Evolutionary conservation across 2,113 vertebrate species (phyloP), one percentile per base, ranked within the genome.

Genomic region (Labrus mixtus): DNA sequence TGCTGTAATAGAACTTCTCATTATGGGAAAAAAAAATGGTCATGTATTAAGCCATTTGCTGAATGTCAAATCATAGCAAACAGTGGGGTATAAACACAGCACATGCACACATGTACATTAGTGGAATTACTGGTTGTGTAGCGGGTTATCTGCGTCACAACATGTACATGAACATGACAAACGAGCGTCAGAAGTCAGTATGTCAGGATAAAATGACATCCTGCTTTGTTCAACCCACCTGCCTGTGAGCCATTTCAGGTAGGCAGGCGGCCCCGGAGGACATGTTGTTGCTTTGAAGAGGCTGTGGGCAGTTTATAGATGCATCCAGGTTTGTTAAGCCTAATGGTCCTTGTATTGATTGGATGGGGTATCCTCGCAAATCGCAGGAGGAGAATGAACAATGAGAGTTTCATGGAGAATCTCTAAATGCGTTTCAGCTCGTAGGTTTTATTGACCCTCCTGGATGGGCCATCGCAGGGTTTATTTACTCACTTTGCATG

Each of bases 291-390:
- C 79, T 90, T 73, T 62, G 53, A 62, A 68, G 68, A 86, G 82
- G 71, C 76, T 78, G 65, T 48, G 55, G 65, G 54, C 73, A 55
- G 78, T 92, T 93, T 90, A 90, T 85, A 78, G 87, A 92, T 67
- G 53, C 78, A 73, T n/a, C 67, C 74, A 70, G 85, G 89, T 93
- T 95, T 93, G 90, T 94, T 93, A 94, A 93, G 88, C 81, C 81
- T 94, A 93, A 94, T 94, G 91, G 93, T 53, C 79, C 87, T 83
- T 87, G 90, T 91, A 94, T 95, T 92, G 93, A 95, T 93, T 91
- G 86, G 73, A 60, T 61, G 75, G 88, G 84, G 73, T 75, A 84
- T 90, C 81, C 87, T 90, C 66, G 37, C 86, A 87, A 85, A 89
- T 82, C 45, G 82, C 68, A 78, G 64, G 61, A 86, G 78, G 58